Evolutionary conservation across 2,888 invertebrate species (phyloP).

Genomic region (Synergus itoensis): DNA sequence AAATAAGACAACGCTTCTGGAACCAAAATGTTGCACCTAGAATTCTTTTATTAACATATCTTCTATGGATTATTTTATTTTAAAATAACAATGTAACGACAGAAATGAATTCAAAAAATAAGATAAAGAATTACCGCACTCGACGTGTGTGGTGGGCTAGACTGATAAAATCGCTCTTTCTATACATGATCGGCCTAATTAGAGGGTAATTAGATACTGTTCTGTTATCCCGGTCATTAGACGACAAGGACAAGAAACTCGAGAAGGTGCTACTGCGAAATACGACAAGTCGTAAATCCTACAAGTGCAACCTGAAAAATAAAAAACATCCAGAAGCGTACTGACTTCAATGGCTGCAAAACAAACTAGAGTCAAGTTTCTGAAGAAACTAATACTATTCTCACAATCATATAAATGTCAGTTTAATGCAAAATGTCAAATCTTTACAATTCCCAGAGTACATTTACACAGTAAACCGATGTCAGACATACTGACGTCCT

Average conservation of each 20-base stretch:
- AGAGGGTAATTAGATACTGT: conserved; percentile 47
- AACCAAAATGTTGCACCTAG: too few relatives aligned
- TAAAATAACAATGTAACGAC: too few relatives aligned
- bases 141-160: conserved; percentile 9
- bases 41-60: too few relatives aligned
- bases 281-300: background rate
- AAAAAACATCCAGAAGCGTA: background rate
- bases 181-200: conserved; percentile 46
- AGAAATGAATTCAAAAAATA: background rate
- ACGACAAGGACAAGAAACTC: conserved; percentile 39
- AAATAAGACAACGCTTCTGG: too few relatives aligned
- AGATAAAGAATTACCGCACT: background rate
- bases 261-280: conserved; percentile 4
- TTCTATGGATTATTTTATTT: too few relatives aligned
- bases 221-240: conserved; percentile 39
- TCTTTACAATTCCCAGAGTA: background rate
- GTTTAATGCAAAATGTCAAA: conserved; percentile 1
- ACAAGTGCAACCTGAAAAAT: background rate
- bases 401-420: conserved; percentile 12
- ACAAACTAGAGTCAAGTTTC: conserved; percentile 3
- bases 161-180: conserved; percentile 37
- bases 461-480: conserved; percentile 42
- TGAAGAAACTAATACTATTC: background rate
- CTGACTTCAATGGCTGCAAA: background rate
- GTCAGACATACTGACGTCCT: too few relatives aligned